Conservation (phyloP, 2,113 vertebrate species). For the Eonycteris spelaea region DNA sequence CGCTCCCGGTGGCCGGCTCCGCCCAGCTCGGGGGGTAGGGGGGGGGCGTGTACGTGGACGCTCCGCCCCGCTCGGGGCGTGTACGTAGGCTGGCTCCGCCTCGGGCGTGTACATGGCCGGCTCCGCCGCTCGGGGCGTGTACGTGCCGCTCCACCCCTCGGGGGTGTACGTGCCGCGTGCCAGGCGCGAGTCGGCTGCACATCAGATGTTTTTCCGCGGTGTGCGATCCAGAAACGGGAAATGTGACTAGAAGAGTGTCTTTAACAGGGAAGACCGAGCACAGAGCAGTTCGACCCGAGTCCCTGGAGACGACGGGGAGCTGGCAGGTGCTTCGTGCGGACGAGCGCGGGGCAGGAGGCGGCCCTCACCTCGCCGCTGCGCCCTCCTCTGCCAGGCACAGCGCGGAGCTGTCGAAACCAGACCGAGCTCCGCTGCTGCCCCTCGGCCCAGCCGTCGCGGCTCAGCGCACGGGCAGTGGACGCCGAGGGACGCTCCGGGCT, state of each 20-base stretch:
- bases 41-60: too few relatives aligned
- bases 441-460: constrained; percentile 24
- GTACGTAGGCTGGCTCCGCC: too few relatives aligned
- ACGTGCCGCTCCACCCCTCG: too few relatives aligned
- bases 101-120: too few relatives aligned
- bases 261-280: constrained; percentile 54
- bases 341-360: neutral
- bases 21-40: too few relatives aligned
- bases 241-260: neutral
- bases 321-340: neutral
- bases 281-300: constrained; percentile 24
- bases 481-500: constrained; percentile 58
- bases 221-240: neutral
- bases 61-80: too few relatives aligned
- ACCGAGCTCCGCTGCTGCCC: constrained; percentile 36
- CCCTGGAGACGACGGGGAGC: constrained; percentile 58
- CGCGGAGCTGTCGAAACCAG: constrained; percentile 19
- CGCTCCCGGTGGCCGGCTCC: too few relatives aligned
- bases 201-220: neutral
- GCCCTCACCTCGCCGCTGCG: too few relatives aligned
- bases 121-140: too few relatives aligned
- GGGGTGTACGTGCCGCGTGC: neutral
- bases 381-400: neutral
- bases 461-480: constrained; percentile 50
- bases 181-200: neutral